A percentile compares a stretch with the other conserved stretches of the same genome.
These are phyloP conservation scores for Colinus virginianus DNA, from an alignment of 2,113 vertebrate genomes.

Conservation along the genomic window DNA sequence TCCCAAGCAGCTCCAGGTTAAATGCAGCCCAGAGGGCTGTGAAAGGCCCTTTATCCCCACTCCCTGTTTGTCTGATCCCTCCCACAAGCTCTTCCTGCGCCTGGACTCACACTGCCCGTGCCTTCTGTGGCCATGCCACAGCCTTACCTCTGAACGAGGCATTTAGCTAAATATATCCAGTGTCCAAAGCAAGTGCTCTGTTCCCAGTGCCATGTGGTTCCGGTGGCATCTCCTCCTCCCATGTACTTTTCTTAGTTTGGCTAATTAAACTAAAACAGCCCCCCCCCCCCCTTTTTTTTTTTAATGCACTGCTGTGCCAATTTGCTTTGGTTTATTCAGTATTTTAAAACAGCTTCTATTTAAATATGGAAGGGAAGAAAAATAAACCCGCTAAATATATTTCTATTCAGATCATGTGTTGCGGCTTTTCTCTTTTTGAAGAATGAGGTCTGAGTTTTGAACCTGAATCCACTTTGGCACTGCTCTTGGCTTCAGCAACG, in stretches of 20 bases:
- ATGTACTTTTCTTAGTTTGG: constrained; percentile 10
- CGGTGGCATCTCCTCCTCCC: background rate
- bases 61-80: constrained; percentile 21
- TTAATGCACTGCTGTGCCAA: background rate
- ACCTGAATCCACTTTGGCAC: constrained; percentile 57
- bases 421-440: constrained; percentile 60
- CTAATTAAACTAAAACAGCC: constrained; percentile 21
- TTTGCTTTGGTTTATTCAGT: constrained; percentile 26
- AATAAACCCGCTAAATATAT: constrained; percentile 60
- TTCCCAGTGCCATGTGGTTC: background rate
- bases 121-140: background rate
- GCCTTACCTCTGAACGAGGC: constrained; percentile 29
- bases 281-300: background rate
- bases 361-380: constrained; percentile 60
- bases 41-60: constrained; percentile 60
- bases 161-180: constrained; percentile 56
- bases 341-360: constrained; percentile 53
- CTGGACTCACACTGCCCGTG: background rate
- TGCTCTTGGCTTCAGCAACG: constrained; percentile 1
- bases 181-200: constrained; percentile 19
- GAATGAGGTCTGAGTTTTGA: constrained; percentile 63
- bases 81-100: constrained; percentile 38
- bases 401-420: constrained; percentile 59
- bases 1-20: background rate
- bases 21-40: background rate